These are phyloP conservation scores for Ariolimax columbianus DNA, from an alignment of 2,888 invertebrate species.

Conservation along the genomic window DNA sequence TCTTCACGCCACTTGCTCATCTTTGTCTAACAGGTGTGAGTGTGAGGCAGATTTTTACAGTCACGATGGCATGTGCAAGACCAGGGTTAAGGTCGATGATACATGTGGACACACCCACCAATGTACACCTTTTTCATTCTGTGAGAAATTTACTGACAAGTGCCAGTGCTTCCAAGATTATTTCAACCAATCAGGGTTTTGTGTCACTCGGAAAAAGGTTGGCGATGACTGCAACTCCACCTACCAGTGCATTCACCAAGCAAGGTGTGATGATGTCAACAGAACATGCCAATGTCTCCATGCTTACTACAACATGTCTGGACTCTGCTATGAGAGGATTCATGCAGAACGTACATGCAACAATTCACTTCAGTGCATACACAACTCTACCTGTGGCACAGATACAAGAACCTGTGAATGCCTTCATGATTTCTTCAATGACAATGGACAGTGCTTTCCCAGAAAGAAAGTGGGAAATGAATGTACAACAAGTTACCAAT, in stretches of 20 bases:
- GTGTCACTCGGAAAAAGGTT: conserved; percentile 29
- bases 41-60: conserved; percentile 46
- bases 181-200: conserved; percentile 41
- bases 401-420: conserved; percentile 30
- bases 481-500: conserved; percentile 29
- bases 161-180: conserved; percentile 50
- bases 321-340: conserved; percentile 36
- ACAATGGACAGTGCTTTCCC: conserved; percentile 42
- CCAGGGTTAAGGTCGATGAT: conserved; percentile 17
- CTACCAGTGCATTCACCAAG: conserved; percentile 48
- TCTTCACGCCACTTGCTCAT: conserved; percentile 46
- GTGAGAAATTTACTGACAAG: conserved; percentile 36
- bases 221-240: conserved; percentile 38
- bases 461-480: conserved; percentile 14
- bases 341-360: conserved; percentile 35
- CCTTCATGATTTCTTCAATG: conserved; percentile 43
- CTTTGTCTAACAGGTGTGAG: conserved; percentile 8
- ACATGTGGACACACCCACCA: conserved; percentile 41
- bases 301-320: conserved; percentile 37
- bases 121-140: conserved; percentile 50
- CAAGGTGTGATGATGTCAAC: conserved; percentile 18
- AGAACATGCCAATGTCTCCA: conserved; percentile 44
- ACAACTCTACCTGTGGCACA: conserved; percentile 38
- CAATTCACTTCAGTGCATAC: conserved; percentile 21
- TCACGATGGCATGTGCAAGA: conserved; percentile 25